phyloP scores from a whole-genome alignment of 2,797 vertebrate genomes.

The Amazona finschi region DNA sequence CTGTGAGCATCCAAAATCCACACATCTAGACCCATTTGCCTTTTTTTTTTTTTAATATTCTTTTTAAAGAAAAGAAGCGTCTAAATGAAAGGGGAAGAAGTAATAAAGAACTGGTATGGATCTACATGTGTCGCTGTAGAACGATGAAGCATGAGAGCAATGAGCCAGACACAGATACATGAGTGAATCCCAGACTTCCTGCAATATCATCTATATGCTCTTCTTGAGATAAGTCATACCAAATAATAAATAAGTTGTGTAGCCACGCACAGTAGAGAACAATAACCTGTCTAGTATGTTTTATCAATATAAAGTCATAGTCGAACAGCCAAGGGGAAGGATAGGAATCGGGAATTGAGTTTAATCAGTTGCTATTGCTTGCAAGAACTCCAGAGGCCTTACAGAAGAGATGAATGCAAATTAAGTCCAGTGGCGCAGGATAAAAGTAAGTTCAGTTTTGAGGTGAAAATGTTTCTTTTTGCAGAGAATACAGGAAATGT shows the following conservation, averaged over 20 bases:
- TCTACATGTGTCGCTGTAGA: background rate
- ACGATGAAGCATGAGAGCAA: background rate
- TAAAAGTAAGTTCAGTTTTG: background rate
- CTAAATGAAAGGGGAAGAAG: background rate
- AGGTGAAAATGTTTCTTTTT: background rate
- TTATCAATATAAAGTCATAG: slow-evolving; percentile 2
- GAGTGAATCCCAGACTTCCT: background rate
- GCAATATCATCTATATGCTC: background rate
- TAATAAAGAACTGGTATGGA: background rate
- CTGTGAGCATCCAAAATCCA: background rate
- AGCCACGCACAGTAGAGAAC: background rate
- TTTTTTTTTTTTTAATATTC: background rate
- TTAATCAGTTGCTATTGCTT: background rate
- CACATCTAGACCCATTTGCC: background rate
- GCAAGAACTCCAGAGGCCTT: background rate
- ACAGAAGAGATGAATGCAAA: slow-evolving; percentile 4
- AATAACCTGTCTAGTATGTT: slow-evolving; percentile 3
- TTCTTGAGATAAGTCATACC: background rate
- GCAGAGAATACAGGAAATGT: background rate
- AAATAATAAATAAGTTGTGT: slow-evolving; percentile 5
- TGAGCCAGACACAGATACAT: background rate
- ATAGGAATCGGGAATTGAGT: background rate
- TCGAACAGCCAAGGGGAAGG: background rate
- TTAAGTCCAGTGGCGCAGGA: background rate
- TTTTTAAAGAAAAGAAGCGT: background rate